phyloP scores from a whole-genome alignment of 2,888 invertebrate genomes.

The Aspidiotus rigidus region DNA sequence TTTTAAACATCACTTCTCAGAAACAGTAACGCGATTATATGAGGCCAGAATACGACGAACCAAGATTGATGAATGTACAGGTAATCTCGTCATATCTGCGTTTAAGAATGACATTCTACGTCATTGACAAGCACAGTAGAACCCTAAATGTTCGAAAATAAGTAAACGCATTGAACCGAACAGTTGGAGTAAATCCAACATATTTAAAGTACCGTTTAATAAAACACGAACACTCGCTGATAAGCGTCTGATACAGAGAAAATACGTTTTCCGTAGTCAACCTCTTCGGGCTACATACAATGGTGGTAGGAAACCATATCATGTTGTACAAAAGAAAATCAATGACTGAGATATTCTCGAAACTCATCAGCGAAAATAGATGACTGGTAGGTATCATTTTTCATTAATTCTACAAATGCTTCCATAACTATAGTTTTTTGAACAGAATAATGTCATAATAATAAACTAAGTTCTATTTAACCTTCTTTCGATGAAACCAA shows the following conservation, averaged over 20 bases:
- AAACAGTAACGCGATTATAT: neutral
- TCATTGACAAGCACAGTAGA: slow-evolving; percentile 20
- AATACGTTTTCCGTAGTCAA: too few relatives aligned
- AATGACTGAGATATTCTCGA: too few relatives aligned
- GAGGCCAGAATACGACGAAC: neutral
- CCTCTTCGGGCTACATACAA: too few relatives aligned
- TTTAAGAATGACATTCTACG: slow-evolving; percentile 18
- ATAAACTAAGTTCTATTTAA: too few relatives aligned
- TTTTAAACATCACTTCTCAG: neutral
- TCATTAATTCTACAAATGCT: too few relatives aligned
- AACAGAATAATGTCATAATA: too few relatives aligned
- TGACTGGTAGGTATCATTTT: too few relatives aligned
- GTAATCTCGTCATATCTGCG: neutral
- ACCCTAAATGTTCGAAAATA: slow-evolving; percentile 29
- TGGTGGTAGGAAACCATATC: too few relatives aligned
- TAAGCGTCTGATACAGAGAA: neutral
- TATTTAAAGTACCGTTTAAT: slow-evolving; percentile 20
- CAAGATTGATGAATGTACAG: neutral
- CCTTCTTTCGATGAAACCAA: too few relatives aligned
- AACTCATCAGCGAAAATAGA: too few relatives aligned
- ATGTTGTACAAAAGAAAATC: too few relatives aligned
- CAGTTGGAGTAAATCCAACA: slow-evolving; percentile 24
- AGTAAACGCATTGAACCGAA: slow-evolving; percentile 13
- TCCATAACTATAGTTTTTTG: too few relatives aligned
- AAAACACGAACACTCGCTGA: neutral